Percentiles rank a stretch among this genome's conserved stretches.
phyloP scores from a whole-genome alignment of 2,113 vertebrate species.

The Macrotis lagotis region DNA sequence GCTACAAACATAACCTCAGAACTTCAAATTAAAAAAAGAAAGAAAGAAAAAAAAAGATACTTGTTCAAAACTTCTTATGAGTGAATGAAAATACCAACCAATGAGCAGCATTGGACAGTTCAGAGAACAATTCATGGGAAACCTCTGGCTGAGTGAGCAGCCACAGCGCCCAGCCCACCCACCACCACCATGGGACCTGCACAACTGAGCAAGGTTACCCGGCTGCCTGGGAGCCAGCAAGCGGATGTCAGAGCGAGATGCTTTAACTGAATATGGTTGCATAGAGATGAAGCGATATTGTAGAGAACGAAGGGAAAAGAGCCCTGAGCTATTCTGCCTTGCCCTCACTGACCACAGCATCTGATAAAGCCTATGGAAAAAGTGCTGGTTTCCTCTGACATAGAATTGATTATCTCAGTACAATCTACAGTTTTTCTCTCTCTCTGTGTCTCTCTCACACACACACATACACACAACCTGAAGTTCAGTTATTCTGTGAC shows the following conservation, averaged over 20 bases:
- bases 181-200: slow-evolving; percentile 73
- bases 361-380: slow-evolving; percentile 94
- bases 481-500: neutral
- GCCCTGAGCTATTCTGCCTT: slow-evolving; percentile 86
- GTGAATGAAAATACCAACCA: slow-evolving; percentile 29
- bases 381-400: slow-evolving; percentile 91
- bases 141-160: slow-evolving; percentile 67
- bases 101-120: slow-evolving; percentile 61
- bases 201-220: slow-evolving; percentile 85
- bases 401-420: slow-evolving; percentile 89
- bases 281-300: slow-evolving; percentile 89
- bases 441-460: no score
- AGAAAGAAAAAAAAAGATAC: slow-evolving; percentile 44
- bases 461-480: neutral
- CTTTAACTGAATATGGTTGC: slow-evolving; percentile 92
- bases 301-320: slow-evolving; percentile 86
- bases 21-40: neutral
- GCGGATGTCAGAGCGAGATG: slow-evolving; percentile 87
- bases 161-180: neutral
- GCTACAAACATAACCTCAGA: neutral
- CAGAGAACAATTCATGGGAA: slow-evolving; percentile 71
- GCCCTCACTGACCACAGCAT: slow-evolving; percentile 87
- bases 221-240: slow-evolving; percentile 61
- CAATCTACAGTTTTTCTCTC: slow-evolving; percentile 83
- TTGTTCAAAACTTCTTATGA: slow-evolving; percentile 41